phyloP scores from a whole-genome alignment of 2,888 invertebrate genomes.

The Lepidochrysops patricia region DNA sequence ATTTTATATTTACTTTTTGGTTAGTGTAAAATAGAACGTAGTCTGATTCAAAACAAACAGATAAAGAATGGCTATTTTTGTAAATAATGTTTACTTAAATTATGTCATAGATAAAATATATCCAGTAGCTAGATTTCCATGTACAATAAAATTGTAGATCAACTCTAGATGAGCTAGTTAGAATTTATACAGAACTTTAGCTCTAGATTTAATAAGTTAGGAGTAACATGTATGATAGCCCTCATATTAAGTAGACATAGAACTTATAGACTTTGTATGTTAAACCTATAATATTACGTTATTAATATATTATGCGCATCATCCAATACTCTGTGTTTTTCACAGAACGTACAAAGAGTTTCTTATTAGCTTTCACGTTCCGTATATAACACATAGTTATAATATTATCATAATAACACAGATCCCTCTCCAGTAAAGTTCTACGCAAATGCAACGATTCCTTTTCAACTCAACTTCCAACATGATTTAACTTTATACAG shows the following conservation, averaged over 20 bases:
- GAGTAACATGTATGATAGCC: conserved; percentile 58
- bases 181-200: conserved; percentile 71
- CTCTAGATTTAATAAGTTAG: conserved; percentile 55
- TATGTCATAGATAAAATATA: conserved; percentile 65
- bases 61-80: conserved; percentile 66
- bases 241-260: conserved; percentile 46
- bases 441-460: no score
- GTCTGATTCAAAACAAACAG: conserved; percentile 49
- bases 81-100: conserved; percentile 71
- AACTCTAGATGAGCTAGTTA: conserved; percentile 60
- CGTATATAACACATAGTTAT: not conserved
- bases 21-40: conserved; percentile 41
- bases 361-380: conserved; percentile 19
- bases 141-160: conserved; percentile 72
- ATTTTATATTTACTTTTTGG: conserved; percentile 34
- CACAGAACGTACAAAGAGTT: conserved; percentile 16
- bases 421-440: conserved; percentile 7
- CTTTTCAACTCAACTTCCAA: no score
- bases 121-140: conserved; percentile 69
- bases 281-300: conserved; percentile 27
- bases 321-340: conserved; percentile 27
- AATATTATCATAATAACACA: conserved; percentile 11
- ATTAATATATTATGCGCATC: conserved; percentile 34
- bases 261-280: conserved; percentile 46
- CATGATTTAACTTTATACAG: no score